Conservation (phyloP, 64 coral and sea anemone species). For the Orbicella faveolata region DNA sequence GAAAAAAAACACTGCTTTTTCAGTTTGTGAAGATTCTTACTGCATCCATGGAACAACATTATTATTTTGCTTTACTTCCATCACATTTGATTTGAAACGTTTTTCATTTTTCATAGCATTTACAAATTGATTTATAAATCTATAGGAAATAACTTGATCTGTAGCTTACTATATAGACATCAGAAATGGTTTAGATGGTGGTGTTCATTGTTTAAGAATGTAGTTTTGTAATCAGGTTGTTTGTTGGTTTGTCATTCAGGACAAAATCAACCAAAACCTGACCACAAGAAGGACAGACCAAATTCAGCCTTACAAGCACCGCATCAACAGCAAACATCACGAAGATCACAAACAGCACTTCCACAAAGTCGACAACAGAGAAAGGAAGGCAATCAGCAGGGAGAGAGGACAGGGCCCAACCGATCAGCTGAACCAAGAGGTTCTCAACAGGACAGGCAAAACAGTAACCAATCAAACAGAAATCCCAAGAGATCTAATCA, state of each 20-base stretch:
- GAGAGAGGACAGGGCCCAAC: neutral
- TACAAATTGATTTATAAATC: too few species aligned
- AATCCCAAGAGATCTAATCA: constrained; percentile 29
- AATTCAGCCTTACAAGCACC: constrained; percentile 6
- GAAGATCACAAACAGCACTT: constrained; percentile 21
- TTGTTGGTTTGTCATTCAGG: neutral
- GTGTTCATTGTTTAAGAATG: too few species aligned
- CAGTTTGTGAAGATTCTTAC: too few species aligned
- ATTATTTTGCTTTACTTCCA: too few species aligned
- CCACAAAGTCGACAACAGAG: constrained; percentile 16
- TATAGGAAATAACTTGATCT: too few species aligned
- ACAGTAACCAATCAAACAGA: neutral
- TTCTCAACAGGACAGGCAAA: neutral
- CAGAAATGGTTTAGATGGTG: too few species aligned
- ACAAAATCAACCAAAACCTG: constrained; percentile 33
- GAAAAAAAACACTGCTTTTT: too few species aligned
- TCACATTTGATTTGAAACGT: too few species aligned
- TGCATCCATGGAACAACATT: too few species aligned
- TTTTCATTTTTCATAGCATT: too few species aligned
- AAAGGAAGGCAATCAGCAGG: constrained; percentile 1
- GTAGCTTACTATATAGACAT: too few species aligned
- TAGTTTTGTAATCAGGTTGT: too few species aligned
- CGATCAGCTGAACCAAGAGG: constrained; percentile 6
- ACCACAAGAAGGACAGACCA: constrained; percentile 19
- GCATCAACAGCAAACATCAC: constrained; percentile 14